Evolutionary conservation across 2,113 vertebrate species (phyloP).

Genomic region (Archocentrus centrarchus): DNA sequence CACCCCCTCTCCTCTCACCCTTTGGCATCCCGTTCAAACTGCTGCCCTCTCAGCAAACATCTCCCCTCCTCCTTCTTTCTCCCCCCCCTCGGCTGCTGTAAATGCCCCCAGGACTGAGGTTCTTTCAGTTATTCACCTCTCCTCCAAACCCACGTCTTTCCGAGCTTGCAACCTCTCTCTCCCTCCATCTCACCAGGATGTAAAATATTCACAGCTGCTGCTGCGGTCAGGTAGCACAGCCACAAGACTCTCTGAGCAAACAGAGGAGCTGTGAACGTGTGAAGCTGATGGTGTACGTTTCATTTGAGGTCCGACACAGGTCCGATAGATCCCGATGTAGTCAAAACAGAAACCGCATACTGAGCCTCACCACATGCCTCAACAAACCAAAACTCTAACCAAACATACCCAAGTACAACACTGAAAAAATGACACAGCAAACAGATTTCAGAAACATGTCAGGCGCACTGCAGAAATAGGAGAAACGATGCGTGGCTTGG

Average conservation of each 20-base stretch:
- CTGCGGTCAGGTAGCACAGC: slow-evolving; percentile 81
- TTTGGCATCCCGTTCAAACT: slow-evolving; percentile 61
- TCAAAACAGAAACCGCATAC: slow-evolving; percentile 80
- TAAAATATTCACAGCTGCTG: slow-evolving; percentile 85
- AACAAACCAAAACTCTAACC: slow-evolving; percentile 77
- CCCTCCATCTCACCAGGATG: slow-evolving; percentile 66
- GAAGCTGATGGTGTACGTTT: slow-evolving; percentile 81
- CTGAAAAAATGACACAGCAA: slow-evolving; percentile 61
- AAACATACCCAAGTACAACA: slow-evolving; percentile 71
- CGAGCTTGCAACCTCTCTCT: slow-evolving; percentile 32
- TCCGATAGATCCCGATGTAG: slow-evolving; percentile 76
- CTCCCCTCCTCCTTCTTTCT: slow-evolving; percentile 22
- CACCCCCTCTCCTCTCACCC: slow-evolving; percentile 46
- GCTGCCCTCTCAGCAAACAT: slow-evolving; percentile 70
- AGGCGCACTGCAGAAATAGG: slow-evolving; percentile 52
- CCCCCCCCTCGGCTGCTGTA: slow-evolving; percentile 51
- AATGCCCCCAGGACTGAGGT: slow-evolving; percentile 72
- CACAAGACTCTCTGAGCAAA: slow-evolving; percentile 81
- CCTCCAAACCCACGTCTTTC: slow-evolving; percentile 55
- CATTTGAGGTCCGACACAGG: slow-evolving; percentile 80
- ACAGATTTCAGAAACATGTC: slow-evolving; percentile 63
- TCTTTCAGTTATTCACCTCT: slow-evolving; percentile 68
- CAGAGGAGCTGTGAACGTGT: slow-evolving; percentile 81
- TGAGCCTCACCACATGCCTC: slow-evolving; percentile 77
- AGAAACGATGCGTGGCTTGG: slow-evolving; percentile 57